Evolutionary conservation across 2,797 vertebrate species (phyloP).

Genomic region (Gorsachius magnificus): DNA sequence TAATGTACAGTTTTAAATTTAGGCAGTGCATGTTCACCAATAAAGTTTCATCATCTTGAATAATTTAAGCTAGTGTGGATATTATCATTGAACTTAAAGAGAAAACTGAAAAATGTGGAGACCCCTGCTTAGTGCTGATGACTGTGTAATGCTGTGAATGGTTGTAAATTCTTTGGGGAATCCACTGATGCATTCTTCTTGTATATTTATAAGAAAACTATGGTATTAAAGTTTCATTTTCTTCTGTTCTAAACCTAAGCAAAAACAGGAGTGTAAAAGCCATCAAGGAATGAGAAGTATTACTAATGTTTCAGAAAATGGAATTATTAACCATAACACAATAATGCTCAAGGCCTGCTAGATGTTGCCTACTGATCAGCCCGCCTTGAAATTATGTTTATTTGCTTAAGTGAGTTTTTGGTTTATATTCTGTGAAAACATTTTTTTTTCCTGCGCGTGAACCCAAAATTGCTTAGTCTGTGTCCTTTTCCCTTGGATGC

Average conservation of each 20-base stretch:
- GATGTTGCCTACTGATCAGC: constrained; percentile 65
- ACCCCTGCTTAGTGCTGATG: constrained; percentile 60
- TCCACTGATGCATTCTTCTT: constrained; percentile 54
- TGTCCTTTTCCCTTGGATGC: constrained; percentile 71
- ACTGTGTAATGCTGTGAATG: constrained; percentile 35
- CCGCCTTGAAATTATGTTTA: constrained; percentile 69
- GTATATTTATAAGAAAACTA: constrained; percentile 61
- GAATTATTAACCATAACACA: constrained; percentile 68
- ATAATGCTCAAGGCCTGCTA: constrained; percentile 55
- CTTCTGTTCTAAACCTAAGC: constrained; percentile 40
- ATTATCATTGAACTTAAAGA: constrained; percentile 60
- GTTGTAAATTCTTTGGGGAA: constrained; percentile 53
- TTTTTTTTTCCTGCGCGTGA: background rate
- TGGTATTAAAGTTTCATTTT: constrained; percentile 63
- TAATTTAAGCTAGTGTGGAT: constrained; percentile 59
- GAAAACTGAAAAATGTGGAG: constrained; percentile 61
- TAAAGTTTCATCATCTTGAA: constrained; percentile 67
- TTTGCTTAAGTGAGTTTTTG: constrained; percentile 66
- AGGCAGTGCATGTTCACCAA: constrained; percentile 61
- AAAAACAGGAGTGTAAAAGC: constrained; percentile 41
- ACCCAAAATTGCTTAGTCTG: constrained; percentile 66
- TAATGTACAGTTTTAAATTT: constrained; percentile 68
- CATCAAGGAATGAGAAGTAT: constrained; percentile 43
- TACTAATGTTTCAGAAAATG: constrained; percentile 69
- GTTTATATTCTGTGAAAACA: constrained; percentile 59